Evolutionary conservation across 2,888 invertebrate species (phyloP), one percentile per base, ranked within the genome.

Genomic region (Cabera pusaria): DNA sequence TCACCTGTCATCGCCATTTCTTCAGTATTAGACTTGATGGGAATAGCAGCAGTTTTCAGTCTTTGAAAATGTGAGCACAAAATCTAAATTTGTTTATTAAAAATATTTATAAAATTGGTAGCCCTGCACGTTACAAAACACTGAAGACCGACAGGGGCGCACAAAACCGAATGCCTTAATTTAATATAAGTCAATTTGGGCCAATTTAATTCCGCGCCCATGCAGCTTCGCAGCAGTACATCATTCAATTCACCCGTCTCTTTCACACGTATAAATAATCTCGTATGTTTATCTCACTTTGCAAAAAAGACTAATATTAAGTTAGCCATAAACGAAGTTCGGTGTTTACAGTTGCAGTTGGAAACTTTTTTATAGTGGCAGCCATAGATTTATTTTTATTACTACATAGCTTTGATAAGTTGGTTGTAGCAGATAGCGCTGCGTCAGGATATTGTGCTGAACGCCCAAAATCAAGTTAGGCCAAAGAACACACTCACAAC

Each of bases 181-280:
- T 83, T 80, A 78, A 85, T 85, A 75, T 68, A 78, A 83, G 83
- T 82, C 84, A 84, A 86, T 86, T 86, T 81, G 67, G 78, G 79
- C 73, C 83, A 83, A 83, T 85, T 86, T 83, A 78, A 83, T 84
- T 82, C 69, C 67, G 68, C 75, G 76, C 64, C 71, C 78, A 74
- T 82, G 72, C 81, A 74, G 71, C 65, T 66, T 63, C 52, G 64
- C 56, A 52, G 59, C 59, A 59, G 62, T 63, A 68, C 67, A 64
- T 67, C 64, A 70, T 60, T 62, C 56, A 48, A 33, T 58, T 39
- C 50, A 22, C 24, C 46, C 39, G 36, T 71, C 72, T 56, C 65
- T 58, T 49, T 76, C 60, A 6, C 52, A 42, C 64, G 28, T 27
- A 39, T n/a, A n/a, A 9, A n/a, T 22, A 38, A 35, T n/a, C 19